These are phyloP conservation scores for Euura lappo DNA, from an alignment of 1,140 invertebrate species.

Conservation along the genomic window DNA sequence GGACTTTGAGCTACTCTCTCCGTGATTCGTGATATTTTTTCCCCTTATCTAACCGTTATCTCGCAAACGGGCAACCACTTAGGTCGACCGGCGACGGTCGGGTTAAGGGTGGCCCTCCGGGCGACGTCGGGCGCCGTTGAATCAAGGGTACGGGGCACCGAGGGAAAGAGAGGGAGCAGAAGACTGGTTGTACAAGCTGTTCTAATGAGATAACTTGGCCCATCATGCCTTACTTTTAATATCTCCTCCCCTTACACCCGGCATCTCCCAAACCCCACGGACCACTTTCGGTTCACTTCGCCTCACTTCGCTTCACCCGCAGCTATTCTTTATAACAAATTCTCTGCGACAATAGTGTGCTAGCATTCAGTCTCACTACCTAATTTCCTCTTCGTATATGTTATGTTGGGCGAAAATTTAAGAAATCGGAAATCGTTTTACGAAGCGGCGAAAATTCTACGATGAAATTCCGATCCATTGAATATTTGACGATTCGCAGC, in stretches of 20 bases:
- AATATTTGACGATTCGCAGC: too few relatives aligned
- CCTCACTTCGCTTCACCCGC: neutral
- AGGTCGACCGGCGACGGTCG: neutral
- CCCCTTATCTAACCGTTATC: neutral
- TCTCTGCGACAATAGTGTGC: too few relatives aligned
- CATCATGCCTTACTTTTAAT: constrained; percentile 47
- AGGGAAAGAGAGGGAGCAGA: constrained; percentile 29
- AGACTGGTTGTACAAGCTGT: constrained; percentile 44
- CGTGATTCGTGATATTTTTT: neutral
- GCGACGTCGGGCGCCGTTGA: neutral
- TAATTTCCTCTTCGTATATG: too few relatives aligned
- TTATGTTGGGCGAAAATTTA: too few relatives aligned
- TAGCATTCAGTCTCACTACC: too few relatives aligned
- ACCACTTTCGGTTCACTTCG: constrained; percentile 39
- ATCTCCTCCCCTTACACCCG: constrained; percentile 32
- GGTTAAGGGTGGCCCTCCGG: neutral
- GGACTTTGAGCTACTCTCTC: neutral
- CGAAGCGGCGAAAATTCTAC: too few relatives aligned
- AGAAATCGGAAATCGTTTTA: too few relatives aligned
- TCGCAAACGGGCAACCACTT: constrained; percentile 1
- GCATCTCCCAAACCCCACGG: constrained; percentile 39
- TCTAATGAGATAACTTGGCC: constrained; percentile 50
- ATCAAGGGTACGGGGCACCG: neutral
- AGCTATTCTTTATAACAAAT: too few relatives aligned
- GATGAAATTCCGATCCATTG: too few relatives aligned